Evolutionary conservation across 2,888 invertebrate genomes (phyloP), one percentile per base, ranked within the genome.

Genomic region (Bhutanitis thaidina): DNA sequence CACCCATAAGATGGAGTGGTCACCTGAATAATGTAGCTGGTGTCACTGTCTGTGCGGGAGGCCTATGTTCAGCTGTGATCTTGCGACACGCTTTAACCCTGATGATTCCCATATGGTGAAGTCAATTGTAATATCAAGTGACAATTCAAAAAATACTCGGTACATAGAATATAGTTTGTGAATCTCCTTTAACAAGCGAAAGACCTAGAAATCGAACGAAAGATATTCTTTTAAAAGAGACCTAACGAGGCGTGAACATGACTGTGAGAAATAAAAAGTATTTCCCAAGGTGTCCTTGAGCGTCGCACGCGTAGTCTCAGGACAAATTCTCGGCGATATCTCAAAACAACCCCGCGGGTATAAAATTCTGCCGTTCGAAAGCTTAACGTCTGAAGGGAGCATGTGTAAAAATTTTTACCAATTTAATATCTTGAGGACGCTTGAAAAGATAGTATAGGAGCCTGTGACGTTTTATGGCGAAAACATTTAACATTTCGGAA

Each of bases 381-480:
- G 67, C 62, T 62, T 62, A 61, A 61, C 62, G 58, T 60, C 61
- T 64, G 60, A 59, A 62, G 65, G 68, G 61, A 69, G 65, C 70
- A 76, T 73, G 72, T 79, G 77, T 69, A 66, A 65, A 69, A 76
- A 74, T 80, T 80, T 80, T 79, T 73, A 71, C 69, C 80, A 78
- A 81, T 81, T 81, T 80, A 73, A 80, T 76, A 74, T 64, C 52
- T 48, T 39, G 57, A 56, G 58, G 55, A 57, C 62, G 60, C 59
- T 57, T 58, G 55, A 56, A 51, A 53, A 52, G 14, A 39, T 62
- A 63, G 62, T 7, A 40, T 30, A 43, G 30, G 67, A 57, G 63
- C 41, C 14, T 30, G 13, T 1, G 14, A 14, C n/a, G 29, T 13
- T 34, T 32, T 32, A 5, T 20, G 20, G 20, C 20, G 2, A 5